phyloP scores from a whole-genome alignment of 2,888 invertebrate species.

The Spicauda simplicius region DNA sequence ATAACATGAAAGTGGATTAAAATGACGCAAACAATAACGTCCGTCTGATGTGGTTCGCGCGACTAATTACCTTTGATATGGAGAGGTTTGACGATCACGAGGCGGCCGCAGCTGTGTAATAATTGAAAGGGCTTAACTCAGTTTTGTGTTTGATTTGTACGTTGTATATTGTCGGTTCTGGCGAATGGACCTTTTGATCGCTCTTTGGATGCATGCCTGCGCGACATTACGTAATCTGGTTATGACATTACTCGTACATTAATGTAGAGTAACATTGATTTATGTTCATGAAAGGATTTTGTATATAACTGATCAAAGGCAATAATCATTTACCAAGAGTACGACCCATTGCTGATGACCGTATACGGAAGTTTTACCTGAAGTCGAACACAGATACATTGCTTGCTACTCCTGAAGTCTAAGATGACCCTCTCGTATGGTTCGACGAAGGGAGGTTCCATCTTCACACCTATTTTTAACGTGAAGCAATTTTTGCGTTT shows the following conservation, averaged over 20 bases:
- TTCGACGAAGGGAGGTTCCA: too few relatives aligned
- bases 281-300: too few relatives aligned
- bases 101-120: slow-evolving; percentile 21
- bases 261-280: neutral
- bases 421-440: too few relatives aligned
- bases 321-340: too few relatives aligned
- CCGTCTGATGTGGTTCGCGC: slow-evolving; percentile 23
- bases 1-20: slow-evolving; percentile 1
- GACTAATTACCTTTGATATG: slow-evolving; percentile 30
- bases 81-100: slow-evolving; percentile 27
- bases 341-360: too few relatives aligned
- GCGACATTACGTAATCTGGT: neutral
- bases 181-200: slow-evolving; percentile 11
- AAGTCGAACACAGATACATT: too few relatives aligned
- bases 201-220: slow-evolving; percentile 2
- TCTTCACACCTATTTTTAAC: too few relatives aligned
- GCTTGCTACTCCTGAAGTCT: too few relatives aligned
- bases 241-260: neutral
- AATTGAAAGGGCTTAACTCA: slow-evolving; percentile 36
- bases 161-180: slow-evolving; percentile 10
- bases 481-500: too few relatives aligned
- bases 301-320: too few relatives aligned
- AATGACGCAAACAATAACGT: slow-evolving; percentile 19
- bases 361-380: too few relatives aligned
- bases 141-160: slow-evolving; percentile 24